Evolutionary conservation across 2,113 vertebrate species (phyloP).

Genomic region (Melanerpes formicivorus): DNA sequence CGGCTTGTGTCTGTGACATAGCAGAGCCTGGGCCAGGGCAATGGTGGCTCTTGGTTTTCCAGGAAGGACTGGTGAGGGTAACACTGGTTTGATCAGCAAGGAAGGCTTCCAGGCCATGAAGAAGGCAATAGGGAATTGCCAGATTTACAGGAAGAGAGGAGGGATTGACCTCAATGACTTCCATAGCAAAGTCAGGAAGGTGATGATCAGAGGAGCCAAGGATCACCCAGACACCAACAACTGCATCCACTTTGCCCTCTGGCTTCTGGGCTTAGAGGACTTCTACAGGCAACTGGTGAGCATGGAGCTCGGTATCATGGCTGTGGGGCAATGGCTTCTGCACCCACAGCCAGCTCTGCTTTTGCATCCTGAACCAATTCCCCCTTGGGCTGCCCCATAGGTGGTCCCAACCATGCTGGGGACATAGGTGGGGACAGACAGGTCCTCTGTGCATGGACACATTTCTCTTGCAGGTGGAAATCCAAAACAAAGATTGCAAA

Average conservation of each 20-base stretch:
- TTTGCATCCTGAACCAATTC: too few relatives aligned
- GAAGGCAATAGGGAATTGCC: not conserved
- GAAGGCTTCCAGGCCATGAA: not conserved
- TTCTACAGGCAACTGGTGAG: not conserved
- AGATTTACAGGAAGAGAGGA: not conserved
- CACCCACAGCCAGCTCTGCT: not conserved
- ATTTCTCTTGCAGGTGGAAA: not conserved
- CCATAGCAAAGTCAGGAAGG: not conserved
- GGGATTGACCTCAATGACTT: not conserved
- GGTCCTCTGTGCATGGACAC: not conserved
- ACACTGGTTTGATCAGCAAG: not conserved
- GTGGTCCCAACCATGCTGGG: too few relatives aligned
- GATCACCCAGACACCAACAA: not conserved
- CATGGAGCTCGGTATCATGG: not conserved
- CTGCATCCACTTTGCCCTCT: not conserved
- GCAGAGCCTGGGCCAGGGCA: too few relatives aligned
- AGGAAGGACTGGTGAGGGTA: too few relatives aligned
- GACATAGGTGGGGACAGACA: not conserved
- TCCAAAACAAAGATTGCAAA: not conserved
- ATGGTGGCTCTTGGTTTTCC: too few relatives aligned
- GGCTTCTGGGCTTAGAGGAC: not conserved
- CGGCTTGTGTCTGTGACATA: too few relatives aligned
- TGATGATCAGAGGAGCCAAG: not conserved
- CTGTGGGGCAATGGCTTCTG: too few relatives aligned
- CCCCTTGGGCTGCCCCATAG: too few relatives aligned